phyloP scores from a whole-genome alignment of 2,113 vertebrate species.

The Penelope pileata region DNA sequence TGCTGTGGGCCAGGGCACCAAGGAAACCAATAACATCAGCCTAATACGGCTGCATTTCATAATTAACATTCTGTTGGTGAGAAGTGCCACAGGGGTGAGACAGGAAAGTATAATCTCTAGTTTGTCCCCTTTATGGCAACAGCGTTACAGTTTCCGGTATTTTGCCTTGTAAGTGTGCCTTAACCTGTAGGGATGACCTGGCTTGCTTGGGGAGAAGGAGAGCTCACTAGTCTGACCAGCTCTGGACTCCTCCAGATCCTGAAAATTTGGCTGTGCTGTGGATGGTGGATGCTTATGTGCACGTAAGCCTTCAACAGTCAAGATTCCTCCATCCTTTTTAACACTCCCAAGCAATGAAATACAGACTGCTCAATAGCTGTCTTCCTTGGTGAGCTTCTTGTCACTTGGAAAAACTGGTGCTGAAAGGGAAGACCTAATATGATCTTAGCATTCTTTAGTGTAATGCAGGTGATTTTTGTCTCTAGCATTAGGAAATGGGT shows the following conservation, averaged over 20 bases:
- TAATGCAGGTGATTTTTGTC: background rate
- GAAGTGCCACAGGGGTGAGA: background rate
- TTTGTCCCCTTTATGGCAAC: background rate
- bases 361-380: background rate
- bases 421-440: background rate
- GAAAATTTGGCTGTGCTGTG: background rate
- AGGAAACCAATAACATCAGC: constrained; percentile 6
- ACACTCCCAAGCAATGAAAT: fast-evolving
- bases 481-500: background rate
- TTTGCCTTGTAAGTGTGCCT: background rate
- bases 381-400: background rate
- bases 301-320: background rate
- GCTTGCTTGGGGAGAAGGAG: background rate
- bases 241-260: background rate
- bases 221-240: background rate
- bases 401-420: background rate
- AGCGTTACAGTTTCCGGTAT: fast-evolving
- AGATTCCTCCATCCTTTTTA: background rate
- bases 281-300: background rate
- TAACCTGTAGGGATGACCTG: background rate
- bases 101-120: background rate
- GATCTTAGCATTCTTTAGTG: background rate
- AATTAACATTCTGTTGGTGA: background rate
- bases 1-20: constrained; percentile 47
- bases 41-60: background rate